Evolutionary conservation across 2,888 invertebrate species (phyloP).

Genomic region (Timandra comae): DNA sequence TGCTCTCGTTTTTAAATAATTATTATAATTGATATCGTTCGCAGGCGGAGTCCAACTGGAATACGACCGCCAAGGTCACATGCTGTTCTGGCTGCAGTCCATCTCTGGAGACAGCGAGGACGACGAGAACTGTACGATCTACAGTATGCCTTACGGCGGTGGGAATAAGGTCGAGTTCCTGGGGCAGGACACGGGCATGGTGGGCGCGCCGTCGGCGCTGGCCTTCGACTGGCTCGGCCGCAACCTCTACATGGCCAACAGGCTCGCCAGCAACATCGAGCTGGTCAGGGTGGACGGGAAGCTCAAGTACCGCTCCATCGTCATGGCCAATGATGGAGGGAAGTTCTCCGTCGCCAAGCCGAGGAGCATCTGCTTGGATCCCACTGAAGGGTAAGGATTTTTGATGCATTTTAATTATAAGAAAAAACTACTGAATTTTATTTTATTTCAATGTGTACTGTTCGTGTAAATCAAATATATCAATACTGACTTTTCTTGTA

Average conservation of each 20-base stretch:
- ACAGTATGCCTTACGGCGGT: constrained; percentile 88
- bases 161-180: constrained; percentile 86
- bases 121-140: constrained; percentile 91
- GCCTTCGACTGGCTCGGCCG: constrained; percentile 98
- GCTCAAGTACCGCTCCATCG: constrained; percentile 86
- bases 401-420: no score
- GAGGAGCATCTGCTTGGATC: constrained; percentile 91
- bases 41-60: constrained; percentile 90
- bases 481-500: no score
- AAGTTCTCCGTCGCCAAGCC: constrained; percentile 91
- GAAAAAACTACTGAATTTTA: no score
- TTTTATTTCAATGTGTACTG: no score
- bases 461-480: no score
- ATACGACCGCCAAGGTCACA: constrained; percentile 90
- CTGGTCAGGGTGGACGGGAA: constrained; percentile 91
- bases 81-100: constrained; percentile 91
- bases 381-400: constrained; percentile 91
- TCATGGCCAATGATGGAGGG: constrained; percentile 93
- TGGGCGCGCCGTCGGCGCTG: constrained; percentile 92
- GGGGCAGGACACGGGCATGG: constrained; percentile 88
- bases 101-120: constrained; percentile 81
- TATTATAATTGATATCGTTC: constrained; percentile 29
- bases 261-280: constrained; percentile 93
- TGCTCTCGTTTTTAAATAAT: neutral
- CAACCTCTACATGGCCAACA: constrained; percentile 95